These are phyloP conservation scores for Mesoclemmys tuberculata DNA, from an alignment of 2,113 vertebrate species.

Conservation along the genomic window DNA sequence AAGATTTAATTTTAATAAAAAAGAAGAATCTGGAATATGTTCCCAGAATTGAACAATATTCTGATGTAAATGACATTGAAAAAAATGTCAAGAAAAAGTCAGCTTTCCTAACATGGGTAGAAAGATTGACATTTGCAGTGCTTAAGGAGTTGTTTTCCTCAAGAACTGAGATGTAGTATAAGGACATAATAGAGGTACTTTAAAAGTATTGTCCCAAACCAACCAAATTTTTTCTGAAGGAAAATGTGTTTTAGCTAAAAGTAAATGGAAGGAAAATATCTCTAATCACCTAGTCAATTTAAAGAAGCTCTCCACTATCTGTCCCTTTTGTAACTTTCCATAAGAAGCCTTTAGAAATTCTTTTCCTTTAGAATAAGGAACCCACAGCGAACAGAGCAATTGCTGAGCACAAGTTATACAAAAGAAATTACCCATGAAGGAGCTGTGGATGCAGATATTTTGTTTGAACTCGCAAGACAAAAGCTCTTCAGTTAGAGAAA, in stretches of 20 bases:
- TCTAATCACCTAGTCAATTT: background rate
- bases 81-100: background rate
- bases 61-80: background rate
- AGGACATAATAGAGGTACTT: background rate
- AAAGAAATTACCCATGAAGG: background rate
- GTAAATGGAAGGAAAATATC: background rate
- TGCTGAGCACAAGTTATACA: background rate
- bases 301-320: background rate
- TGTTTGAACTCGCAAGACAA: background rate
- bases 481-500: background rate
- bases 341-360: background rate
- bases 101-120: background rate
- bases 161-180: background rate
- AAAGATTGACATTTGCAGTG: background rate
- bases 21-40: background rate
- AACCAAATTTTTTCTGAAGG: background rate
- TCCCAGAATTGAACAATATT: background rate
- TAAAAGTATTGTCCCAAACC: background rate
- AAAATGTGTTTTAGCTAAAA: background rate
- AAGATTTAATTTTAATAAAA: background rate
- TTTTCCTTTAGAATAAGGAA: background rate
- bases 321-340: background rate
- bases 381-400: background rate
- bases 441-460: accelerated
- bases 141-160: background rate